These are phyloP conservation scores for Australoheros facetus DNA, from an alignment of 2,797 vertebrate genomes.

Conservation along the genomic window DNA sequence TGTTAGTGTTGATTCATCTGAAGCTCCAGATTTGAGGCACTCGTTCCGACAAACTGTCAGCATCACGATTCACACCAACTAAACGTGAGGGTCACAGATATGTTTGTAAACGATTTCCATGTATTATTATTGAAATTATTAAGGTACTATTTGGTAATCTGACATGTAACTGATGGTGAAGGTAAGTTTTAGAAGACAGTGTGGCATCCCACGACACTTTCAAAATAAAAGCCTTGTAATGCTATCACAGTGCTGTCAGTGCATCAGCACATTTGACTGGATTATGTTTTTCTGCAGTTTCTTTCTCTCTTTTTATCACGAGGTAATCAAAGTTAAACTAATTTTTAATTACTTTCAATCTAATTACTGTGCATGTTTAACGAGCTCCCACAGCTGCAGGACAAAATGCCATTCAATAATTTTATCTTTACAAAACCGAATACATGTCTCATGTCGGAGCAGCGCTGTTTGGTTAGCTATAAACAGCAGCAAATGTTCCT, in stretches of 20 bases:
- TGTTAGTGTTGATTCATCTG: neutral
- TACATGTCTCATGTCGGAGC: neutral
- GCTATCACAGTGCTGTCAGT: neutral
- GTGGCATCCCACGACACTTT: neutral
- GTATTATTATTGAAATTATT: too few species aligned
- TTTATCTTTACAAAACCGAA: neutral
- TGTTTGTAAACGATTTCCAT: too few species aligned
- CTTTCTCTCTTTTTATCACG: rapidly evolving
- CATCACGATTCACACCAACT: neutral
- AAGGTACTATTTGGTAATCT: neutral
- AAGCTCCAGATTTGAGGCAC: neutral
- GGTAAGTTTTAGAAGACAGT: neutral
- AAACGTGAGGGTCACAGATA: too few species aligned
- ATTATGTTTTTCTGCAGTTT: neutral
- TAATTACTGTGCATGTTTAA: neutral
- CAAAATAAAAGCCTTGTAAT: neutral
- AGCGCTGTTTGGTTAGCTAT: neutral
- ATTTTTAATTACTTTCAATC: neutral
- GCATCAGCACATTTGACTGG: neutral
- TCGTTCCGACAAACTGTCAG: neutral
- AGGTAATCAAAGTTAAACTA: neutral
- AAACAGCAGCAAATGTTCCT: slow-evolving; percentile 1
- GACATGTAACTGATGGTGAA: neutral
- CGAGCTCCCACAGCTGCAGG: neutral
- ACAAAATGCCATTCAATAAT: neutral